Evolutionary conservation across 2,797 vertebrate genomes (phyloP).

Genomic region (Xenentodon cancila): DNA sequence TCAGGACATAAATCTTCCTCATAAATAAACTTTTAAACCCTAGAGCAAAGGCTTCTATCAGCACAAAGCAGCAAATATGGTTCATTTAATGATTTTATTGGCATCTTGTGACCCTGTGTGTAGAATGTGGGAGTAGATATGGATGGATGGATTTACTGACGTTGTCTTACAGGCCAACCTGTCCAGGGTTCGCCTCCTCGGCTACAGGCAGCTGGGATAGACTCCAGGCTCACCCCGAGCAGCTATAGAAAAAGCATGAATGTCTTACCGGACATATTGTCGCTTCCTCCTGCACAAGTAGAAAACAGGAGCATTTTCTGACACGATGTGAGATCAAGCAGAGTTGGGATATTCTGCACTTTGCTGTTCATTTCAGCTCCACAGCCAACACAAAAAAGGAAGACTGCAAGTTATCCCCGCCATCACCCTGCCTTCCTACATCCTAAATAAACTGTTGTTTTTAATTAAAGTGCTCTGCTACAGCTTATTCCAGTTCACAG

Average conservation of each 20-base stretch:
- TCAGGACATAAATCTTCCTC: too few species aligned
- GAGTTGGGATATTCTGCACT: neutral
- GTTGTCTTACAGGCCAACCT: too few species aligned
- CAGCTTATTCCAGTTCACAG: conserved; percentile 9
- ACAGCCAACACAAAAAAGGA: conserved; percentile 23
- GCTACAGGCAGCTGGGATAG: too few species aligned
- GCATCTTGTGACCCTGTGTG: too few species aligned
- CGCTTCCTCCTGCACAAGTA: conserved; percentile 24
- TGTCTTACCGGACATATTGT: neutral
- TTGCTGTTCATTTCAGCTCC: conserved; percentile 8
- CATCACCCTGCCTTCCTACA: conserved; percentile 14
- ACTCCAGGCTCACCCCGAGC: too few species aligned
- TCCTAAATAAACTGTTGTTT: conserved; percentile 21
- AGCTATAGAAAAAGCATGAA: neutral
- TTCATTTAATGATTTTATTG: too few species aligned
- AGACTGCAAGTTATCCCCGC: neutral
- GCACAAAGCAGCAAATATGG: too few species aligned
- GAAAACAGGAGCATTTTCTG: conserved; percentile 1
- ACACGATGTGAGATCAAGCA: conserved; percentile 3
- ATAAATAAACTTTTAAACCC: too few species aligned
- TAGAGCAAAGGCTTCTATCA: too few species aligned
- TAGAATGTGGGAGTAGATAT: too few species aligned
- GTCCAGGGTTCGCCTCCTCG: too few species aligned
- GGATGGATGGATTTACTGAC: too few species aligned
- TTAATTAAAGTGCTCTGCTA: neutral